A percentile compares a stretch with the other conserved stretches of the same genome.
phyloP scores from a whole-genome alignment of 2,797 vertebrate genomes.

The Bovichtus diacanthus region DNA sequence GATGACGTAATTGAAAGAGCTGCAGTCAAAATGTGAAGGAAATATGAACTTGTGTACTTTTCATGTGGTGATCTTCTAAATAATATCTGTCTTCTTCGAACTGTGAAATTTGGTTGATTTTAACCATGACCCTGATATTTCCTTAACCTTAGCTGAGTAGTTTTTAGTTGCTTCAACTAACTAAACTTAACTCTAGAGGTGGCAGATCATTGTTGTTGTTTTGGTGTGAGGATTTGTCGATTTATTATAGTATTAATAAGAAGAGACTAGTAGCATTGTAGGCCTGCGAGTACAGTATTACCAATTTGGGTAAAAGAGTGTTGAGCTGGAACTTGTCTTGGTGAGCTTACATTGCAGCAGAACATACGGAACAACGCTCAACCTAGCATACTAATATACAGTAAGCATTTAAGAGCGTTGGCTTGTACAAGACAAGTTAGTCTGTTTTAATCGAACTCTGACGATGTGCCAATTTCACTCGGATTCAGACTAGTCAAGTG shows the following conservation, averaged over 20 bases:
- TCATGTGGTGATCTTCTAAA: no score
- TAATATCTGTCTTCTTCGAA: no score
- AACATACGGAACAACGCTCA: neutral
- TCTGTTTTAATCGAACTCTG: no score
- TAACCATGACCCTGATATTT: no score
- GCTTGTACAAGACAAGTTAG: no score
- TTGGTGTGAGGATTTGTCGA: neutral
- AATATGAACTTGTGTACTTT: neutral
- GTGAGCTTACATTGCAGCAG: neutral
- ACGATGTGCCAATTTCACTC: no score
- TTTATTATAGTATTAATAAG: neutral
- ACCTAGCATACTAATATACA: neutral
- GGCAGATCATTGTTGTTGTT: neutral
- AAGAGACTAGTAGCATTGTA: neutral
- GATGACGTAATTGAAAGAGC: neutral
- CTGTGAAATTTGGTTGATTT: no score
- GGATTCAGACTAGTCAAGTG: no score
- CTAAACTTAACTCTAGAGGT: neutral
- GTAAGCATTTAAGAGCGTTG: no score
- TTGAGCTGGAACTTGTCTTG: fast-evolving
- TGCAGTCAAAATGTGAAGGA: neutral
- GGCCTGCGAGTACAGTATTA: neutral
- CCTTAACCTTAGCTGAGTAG: no score
- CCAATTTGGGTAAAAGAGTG: no score
- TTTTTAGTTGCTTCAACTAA: neutral